These are phyloP conservation scores for Oxyura jamaicensis DNA, from an alignment of 2,113 vertebrate species.

Conservation along the genomic window DNA sequence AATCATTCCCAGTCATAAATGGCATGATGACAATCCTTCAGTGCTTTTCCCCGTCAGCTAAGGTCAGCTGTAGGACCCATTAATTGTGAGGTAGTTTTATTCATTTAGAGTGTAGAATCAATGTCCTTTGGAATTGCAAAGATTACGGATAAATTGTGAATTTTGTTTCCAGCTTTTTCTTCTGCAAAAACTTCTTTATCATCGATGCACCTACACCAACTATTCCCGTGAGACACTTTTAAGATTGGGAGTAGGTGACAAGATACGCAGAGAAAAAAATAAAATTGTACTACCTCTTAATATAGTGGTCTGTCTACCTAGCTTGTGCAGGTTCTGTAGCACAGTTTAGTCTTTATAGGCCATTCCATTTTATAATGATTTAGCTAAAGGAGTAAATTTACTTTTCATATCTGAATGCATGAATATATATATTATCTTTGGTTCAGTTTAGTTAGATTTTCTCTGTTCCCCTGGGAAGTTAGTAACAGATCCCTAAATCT, in stretches of 20 bases:
- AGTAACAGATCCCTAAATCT: background rate
- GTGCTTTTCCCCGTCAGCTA: background rate
- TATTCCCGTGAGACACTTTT: background rate
- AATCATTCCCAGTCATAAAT: background rate
- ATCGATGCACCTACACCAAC: background rate
- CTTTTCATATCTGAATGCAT: background rate
- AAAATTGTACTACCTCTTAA: rapidly evolving
- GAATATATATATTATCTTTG: background rate
- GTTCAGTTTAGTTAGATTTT: background rate
- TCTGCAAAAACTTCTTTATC: background rate
- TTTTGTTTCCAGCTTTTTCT: background rate
- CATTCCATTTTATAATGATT: background rate
- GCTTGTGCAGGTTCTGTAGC: background rate
- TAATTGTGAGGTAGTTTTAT: background rate
- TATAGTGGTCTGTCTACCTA: background rate
- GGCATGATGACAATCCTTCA: rapidly evolving
- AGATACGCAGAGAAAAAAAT: background rate
- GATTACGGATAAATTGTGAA: rapidly evolving
- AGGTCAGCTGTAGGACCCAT: background rate
- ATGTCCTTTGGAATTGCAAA: background rate
- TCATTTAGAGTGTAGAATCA: background rate
- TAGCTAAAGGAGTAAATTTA: background rate
- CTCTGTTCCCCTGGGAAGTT: background rate
- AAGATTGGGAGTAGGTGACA: background rate
- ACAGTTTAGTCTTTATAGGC: background rate